A percentile compares a stretch with the other conserved stretches of the same genome.
phyloP scores from a whole-genome alignment of 2,797 vertebrate species.

The Taenioides sp. region DNA sequence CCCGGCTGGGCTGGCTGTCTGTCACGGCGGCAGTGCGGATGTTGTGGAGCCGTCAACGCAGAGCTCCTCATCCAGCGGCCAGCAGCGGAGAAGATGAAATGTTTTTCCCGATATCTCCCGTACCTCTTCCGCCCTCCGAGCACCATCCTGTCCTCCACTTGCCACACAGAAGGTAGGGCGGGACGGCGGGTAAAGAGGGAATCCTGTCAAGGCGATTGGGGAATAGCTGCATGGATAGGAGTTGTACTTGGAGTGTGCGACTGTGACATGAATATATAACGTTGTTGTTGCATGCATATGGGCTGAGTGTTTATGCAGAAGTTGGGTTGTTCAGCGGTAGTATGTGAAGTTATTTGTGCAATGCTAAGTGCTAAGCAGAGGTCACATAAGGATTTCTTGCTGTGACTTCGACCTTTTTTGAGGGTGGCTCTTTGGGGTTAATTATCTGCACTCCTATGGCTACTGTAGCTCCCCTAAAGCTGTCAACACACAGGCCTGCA shows the following conservation, averaged over 20 bases:
- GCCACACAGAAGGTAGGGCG: constrained; percentile 93
- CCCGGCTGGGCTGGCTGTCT: constrained; percentile 41
- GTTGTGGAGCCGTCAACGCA: constrained; percentile 73
- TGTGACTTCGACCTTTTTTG: constrained; percentile 16
- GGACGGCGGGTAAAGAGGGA: constrained; percentile 38
- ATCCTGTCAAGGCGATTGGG: constrained; percentile 29
- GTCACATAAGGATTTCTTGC: constrained; percentile 17
- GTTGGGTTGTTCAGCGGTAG: constrained; percentile 39
- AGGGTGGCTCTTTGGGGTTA: constrained; percentile 14
- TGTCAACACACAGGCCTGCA: constrained; percentile 35
- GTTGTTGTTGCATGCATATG: constrained; percentile 22
- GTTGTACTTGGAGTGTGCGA: constrained; percentile 56
- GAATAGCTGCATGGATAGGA: constrained; percentile 7
- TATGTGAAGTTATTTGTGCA: constrained; percentile 50
- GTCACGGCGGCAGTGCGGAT: constrained; percentile 73
- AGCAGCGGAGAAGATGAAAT: constrained; percentile 89
- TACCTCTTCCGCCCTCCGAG: constrained; percentile 93
- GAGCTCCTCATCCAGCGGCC: constrained; percentile 62
- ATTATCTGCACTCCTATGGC: constrained; percentile 15
- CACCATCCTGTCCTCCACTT: constrained; percentile 92
- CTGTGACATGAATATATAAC: constrained; percentile 49
- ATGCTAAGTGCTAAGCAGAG: constrained; percentile 25
- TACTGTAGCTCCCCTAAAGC: constrained; percentile 8
- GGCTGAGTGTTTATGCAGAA: constrained; percentile 50
- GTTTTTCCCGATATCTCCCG: constrained; percentile 95